Conservation (phyloP, 2,888 invertebrate genomes). For the Nomada hirtipes region DNA sequence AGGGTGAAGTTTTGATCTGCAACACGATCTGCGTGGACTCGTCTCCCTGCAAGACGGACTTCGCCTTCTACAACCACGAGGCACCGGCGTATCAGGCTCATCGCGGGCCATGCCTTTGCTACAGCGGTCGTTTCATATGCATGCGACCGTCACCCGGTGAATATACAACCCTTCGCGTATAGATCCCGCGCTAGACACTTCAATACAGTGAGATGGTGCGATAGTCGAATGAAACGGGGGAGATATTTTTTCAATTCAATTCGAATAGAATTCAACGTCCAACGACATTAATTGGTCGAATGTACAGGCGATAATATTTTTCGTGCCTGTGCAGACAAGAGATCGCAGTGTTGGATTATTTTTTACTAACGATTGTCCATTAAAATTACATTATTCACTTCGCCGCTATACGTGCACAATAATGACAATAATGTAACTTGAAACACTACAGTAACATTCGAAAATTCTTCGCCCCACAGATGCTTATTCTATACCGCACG, state of each 20-base stretch:
- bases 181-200: too few relatives aligned
- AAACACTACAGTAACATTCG: conserved; percentile 8
- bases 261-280: too few relatives aligned
- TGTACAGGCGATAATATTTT: not conserved
- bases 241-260: not conserved
- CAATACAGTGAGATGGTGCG: too few relatives aligned
- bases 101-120: conserved; percentile 95
- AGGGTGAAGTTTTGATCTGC: conserved; percentile 91
- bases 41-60: conserved; percentile 94
- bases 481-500: conserved; percentile 92
- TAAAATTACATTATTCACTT: too few relatives aligned
- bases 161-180: conserved; percentile 46
- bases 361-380: too few relatives aligned
- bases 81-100: conserved; percentile 96
- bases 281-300: not conserved
- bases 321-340: too few relatives aligned
- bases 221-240: not conserved
- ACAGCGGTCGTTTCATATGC: conserved; percentile 96
- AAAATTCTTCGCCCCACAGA: conserved; percentile 83
- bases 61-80: conserved; percentile 95
- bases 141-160: conserved; percentile 92
- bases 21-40: conserved; percentile 95
- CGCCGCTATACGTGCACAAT: not conserved
- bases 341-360: too few relatives aligned
- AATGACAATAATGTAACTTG: not conserved